Percentiles rank a stretch among this genome's conserved stretches.
These are phyloP conservation scores for Muscicapa adusta DNA, from an alignment of 2,113 vertebrate genomes.

Conservation along the genomic window DNA sequence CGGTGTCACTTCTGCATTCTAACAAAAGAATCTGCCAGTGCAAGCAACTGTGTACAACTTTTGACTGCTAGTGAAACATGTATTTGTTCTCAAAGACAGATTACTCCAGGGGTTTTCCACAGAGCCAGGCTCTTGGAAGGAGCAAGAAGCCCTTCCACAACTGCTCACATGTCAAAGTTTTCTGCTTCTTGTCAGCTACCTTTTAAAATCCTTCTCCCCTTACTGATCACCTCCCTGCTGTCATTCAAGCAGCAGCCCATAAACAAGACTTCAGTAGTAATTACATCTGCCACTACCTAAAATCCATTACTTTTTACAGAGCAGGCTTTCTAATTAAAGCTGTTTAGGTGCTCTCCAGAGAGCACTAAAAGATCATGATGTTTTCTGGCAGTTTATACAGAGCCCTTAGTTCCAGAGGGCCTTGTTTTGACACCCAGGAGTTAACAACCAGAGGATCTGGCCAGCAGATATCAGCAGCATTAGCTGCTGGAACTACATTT, in stretches of 20 bases:
- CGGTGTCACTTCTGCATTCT: constrained; percentile 21
- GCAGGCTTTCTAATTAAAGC: constrained; percentile 2
- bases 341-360: neutral
- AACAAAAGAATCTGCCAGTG: constrained; percentile 12
- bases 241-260: neutral
- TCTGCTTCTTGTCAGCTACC: neutral
- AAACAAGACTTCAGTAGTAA: neutral
- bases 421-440: neutral
- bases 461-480: neutral
- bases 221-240: neutral
- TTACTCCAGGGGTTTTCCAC: neutral
- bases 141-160: neutral
- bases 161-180: neutral
- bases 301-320: neutral
- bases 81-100: neutral
- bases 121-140: neutral
- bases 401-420: neutral
- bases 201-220: neutral
- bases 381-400: neutral
- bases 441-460: neutral
- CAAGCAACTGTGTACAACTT: neutral
- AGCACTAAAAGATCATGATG: neutral
- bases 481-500: neutral
- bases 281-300: neutral
- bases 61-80: rapidly evolving